Conservation (phyloP, 2,888 invertebrate species). For the Mesorhabditis belari region DNA sequence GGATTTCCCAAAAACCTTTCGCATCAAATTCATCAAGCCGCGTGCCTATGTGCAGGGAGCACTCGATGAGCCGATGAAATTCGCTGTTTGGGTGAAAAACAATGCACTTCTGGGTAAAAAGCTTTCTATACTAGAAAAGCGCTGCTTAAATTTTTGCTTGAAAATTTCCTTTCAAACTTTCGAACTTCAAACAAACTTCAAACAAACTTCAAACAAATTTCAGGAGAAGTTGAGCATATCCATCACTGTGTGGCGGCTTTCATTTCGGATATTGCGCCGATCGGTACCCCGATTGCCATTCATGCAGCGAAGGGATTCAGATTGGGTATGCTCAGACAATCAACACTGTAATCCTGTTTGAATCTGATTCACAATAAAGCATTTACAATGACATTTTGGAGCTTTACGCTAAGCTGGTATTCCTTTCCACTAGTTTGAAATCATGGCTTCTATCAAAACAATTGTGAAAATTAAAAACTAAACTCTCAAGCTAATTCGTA, state of each 20-base stretch:
- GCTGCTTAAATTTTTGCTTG: too few relatives aligned
- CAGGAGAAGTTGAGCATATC: conserved; percentile 48
- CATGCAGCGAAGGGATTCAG: conserved; percentile 28
- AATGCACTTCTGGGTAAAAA: conserved; percentile 48
- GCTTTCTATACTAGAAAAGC: too few relatives aligned
- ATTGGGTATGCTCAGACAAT: conserved; percentile 1
- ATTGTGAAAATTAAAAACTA: too few relatives aligned
- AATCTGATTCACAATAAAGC: too few relatives aligned
- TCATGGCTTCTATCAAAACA: too few relatives aligned
- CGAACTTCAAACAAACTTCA: background rate
- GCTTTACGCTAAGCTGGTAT: too few relatives aligned
- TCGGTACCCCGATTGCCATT: conserved; percentile 50
- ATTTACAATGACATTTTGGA: too few relatives aligned
- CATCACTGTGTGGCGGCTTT: conserved; percentile 55
- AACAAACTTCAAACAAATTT: conserved; percentile 5
- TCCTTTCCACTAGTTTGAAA: too few relatives aligned
- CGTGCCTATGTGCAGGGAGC: conserved; percentile 22
- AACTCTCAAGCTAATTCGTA: too few relatives aligned
- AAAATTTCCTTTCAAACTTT: too few relatives aligned
- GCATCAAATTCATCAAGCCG: conserved; percentile 25
- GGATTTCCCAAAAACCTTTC: conserved; percentile 26
- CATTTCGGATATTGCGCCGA: conserved; percentile 52
- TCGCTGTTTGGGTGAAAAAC: conserved; percentile 51
- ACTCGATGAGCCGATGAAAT: conserved; percentile 24
- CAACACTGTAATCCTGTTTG: background rate